A percentile compares a stretch with the other conserved stretches of the same genome.
phyloP scores from a whole-genome alignment of 2,113 vertebrate genomes.

The Carassius gibelio region DNA sequence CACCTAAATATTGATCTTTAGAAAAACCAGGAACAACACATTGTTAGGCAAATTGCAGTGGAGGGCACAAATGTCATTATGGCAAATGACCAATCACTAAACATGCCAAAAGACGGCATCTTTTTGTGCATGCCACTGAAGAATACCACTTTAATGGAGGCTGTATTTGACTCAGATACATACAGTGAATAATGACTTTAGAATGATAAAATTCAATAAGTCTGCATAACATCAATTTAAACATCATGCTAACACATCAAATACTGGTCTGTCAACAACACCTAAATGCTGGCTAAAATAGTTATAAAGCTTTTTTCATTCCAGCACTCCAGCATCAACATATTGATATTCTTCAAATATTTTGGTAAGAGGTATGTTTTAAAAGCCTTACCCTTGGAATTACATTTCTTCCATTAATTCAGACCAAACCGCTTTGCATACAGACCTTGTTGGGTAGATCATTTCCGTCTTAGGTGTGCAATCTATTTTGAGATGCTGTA shows the following conservation, averaged over 20 bases:
- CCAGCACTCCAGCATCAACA: neutral
- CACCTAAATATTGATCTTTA: constrained; percentile 18
- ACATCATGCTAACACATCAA: constrained; percentile 3
- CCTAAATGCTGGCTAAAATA: constrained; percentile 4
- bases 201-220: neutral
- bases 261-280: constrained; percentile 21
- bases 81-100: neutral
- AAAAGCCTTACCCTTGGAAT: neutral
- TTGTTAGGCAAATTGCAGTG: constrained; percentile 13
- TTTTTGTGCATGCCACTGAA: neutral
- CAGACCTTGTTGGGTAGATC: neutral
- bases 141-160: neutral
- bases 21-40: constrained; percentile 19
- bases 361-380: neutral
- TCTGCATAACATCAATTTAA: neutral
- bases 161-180: neutral
- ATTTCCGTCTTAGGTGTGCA: neutral
- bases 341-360: neutral
- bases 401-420: constrained; percentile 1
- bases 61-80: constrained; percentile 16
- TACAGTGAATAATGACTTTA: neutral
- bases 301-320: neutral
- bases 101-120: neutral
- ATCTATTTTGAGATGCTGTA: neutral
- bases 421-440: neutral